phyloP scores from a whole-genome alignment of 2,888 invertebrate genomes.

The Trilocha varians region DNA sequence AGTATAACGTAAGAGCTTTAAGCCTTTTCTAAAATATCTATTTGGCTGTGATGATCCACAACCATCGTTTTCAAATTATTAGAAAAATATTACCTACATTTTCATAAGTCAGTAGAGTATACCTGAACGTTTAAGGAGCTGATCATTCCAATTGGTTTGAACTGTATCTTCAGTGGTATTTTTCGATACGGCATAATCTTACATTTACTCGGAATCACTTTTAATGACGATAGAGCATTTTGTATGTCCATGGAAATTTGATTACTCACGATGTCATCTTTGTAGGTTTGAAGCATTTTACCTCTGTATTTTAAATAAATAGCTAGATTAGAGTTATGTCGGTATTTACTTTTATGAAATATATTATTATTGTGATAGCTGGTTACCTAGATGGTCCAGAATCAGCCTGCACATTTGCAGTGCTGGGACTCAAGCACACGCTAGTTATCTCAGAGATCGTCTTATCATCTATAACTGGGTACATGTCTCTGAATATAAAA shows the following conservation, averaged over 20 bases:
- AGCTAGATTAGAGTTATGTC: background rate
- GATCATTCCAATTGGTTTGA: conserved; percentile 59
- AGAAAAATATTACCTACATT: too few relatives aligned
- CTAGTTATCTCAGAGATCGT: conserved; percentile 49
- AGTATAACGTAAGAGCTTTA: too few relatives aligned
- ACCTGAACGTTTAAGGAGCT: conserved; percentile 56
- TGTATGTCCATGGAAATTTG: conserved; percentile 49
- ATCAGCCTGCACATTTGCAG: conserved; percentile 15
- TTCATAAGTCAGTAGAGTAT: conserved; percentile 3
- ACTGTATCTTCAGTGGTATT: conserved; percentile 54
- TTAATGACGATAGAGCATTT: conserved; percentile 53
- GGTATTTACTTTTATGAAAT: background rate
- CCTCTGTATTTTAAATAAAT: conserved; percentile 28
- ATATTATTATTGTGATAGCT: background rate
- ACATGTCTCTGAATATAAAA: conserved; percentile 66
- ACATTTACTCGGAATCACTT: conserved; percentile 49
- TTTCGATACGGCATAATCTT: conserved; percentile 47
- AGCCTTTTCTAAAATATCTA: too few relatives aligned
- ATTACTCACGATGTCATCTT: conserved; percentile 41
- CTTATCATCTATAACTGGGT: conserved; percentile 44
- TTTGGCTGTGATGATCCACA: too few relatives aligned
- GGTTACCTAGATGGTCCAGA: conserved; percentile 40
- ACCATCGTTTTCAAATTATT: too few relatives aligned
- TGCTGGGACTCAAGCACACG: conserved; percentile 42
- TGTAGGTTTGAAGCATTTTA: conserved; percentile 46